These are phyloP conservation scores for Prionailurus bengalensis DNA, from an alignment of 2,113 vertebrate genomes.

Conservation along the genomic window DNA sequence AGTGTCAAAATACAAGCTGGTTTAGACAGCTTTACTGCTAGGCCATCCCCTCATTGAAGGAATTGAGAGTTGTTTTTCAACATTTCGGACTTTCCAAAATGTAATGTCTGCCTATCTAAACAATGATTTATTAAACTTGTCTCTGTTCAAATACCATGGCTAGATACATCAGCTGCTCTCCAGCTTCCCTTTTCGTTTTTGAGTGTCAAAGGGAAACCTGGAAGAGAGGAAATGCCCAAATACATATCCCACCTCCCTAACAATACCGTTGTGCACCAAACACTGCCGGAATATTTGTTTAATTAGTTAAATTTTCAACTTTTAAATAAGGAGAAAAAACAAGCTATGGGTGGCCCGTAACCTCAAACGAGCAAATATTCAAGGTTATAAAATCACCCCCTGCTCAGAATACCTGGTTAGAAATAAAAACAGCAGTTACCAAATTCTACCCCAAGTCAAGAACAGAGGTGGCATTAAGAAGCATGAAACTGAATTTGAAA, in stretches of 20 bases:
- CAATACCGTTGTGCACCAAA: slow-evolving; percentile 78
- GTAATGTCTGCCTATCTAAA: slow-evolving; percentile 69
- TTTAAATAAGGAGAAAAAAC: slow-evolving; percentile 85
- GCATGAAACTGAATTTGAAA: slow-evolving; percentile 80
- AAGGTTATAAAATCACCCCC: slow-evolving; percentile 85
- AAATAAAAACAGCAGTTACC: slow-evolving; percentile 88
- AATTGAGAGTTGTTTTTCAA: slow-evolving; percentile 53
- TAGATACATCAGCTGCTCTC: slow-evolving; percentile 29
- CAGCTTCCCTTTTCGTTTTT: background rate
- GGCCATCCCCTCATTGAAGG: slow-evolving; percentile 46
- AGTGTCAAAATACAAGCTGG: slow-evolving; percentile 58
- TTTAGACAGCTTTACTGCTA: background rate
- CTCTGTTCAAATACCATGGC: slow-evolving; percentile 49
- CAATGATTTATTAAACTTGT: slow-evolving; percentile 63
- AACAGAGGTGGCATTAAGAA: slow-evolving; percentile 89
- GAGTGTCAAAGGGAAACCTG: slow-evolving; percentile 20
- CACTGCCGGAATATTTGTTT: slow-evolving; percentile 81
- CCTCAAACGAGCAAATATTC: slow-evolving; percentile 88
- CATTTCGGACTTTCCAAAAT: slow-evolving; percentile 60
- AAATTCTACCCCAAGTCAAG: slow-evolving; percentile 80
- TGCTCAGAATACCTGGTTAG: slow-evolving; percentile 86
- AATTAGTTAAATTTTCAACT: slow-evolving; percentile 87
- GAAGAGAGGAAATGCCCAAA: background rate
- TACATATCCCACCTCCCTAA: background rate
- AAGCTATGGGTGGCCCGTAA: slow-evolving; percentile 88